phyloP scores from a whole-genome alignment of 30 jellyfish, hydroid and myxozoan species.

The Chironex yamaguchii region DNA sequence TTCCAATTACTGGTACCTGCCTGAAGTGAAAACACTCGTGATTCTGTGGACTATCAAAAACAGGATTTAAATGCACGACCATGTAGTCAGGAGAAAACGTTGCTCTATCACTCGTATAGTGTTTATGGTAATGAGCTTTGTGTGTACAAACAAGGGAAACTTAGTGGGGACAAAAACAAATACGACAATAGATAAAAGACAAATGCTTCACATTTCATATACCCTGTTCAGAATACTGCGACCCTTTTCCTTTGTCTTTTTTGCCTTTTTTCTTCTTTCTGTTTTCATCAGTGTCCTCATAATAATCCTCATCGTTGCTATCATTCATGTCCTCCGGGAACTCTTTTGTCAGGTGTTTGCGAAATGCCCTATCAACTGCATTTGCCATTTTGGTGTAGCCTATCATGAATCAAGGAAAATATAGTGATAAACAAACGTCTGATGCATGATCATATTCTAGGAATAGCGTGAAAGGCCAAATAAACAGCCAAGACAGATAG shows the following conservation, averaged over 20 bases:
- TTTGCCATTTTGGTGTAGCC: constrained; percentile 93
- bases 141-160: no score
- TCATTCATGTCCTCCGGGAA: constrained; percentile 79
- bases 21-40: no score
- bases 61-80: no score
- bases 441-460: no score
- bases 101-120: no score
- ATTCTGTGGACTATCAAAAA: no score
- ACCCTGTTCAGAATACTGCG: background rate
- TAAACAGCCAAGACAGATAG: background rate
- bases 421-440: background rate
- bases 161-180: no score
- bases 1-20: no score
- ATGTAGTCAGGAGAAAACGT: no score
- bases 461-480: background rate
- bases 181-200: no score
- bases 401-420: background rate
- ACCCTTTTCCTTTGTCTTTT: background rate
- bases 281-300: constrained; percentile 72
- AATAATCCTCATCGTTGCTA: constrained; percentile 82
- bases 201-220: no score
- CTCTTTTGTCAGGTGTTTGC: constrained; percentile 74
- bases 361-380: constrained; percentile 75
- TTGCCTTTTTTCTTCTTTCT: constrained; percentile 53
- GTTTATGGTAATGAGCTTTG: no score